A percentile compares a stretch with the other conserved stretches of the same genome.
phyloP scores from a whole-genome alignment of 2,113 vertebrate species.

The Stomatorhinus ivindoensis region DNA sequence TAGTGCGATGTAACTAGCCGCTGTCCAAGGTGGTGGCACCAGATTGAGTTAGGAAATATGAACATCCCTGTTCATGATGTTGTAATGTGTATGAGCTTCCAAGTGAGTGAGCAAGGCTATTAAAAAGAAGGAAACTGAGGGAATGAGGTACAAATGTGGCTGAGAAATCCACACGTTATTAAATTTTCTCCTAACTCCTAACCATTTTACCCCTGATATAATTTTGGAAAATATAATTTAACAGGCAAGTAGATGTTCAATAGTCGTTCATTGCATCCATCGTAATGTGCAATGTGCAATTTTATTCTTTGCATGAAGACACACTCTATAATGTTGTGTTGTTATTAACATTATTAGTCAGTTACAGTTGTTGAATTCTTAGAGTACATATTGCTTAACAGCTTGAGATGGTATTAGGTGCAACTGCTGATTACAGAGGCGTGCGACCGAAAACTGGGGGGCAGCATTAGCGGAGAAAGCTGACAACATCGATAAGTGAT shows the following conservation, averaged over 20 bases:
- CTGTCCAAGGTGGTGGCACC: neutral
- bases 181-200: neutral
- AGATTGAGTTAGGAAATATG: neutral
- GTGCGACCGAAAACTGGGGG: neutral
- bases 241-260: neutral
- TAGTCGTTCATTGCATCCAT: neutral
- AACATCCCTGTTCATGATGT: neutral
- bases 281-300: neutral
- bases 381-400: neutral
- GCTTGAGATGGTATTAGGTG: neutral
- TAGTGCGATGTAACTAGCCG: neutral
- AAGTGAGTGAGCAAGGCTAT: neutral
- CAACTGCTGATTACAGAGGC: neutral
- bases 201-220: neutral
- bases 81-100: neutral
- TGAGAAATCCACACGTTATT: neutral
- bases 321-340: neutral
- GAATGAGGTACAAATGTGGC: neutral
- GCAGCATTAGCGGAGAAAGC: neutral
- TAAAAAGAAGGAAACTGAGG: neutral
- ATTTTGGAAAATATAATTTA: neutral
- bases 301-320: neutral
- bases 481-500: neutral
- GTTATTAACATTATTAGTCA: neutral
- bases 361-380: neutral